Conservation (phyloP, 2,888 invertebrate species). For the Dinocampus coccinellae region DNA sequence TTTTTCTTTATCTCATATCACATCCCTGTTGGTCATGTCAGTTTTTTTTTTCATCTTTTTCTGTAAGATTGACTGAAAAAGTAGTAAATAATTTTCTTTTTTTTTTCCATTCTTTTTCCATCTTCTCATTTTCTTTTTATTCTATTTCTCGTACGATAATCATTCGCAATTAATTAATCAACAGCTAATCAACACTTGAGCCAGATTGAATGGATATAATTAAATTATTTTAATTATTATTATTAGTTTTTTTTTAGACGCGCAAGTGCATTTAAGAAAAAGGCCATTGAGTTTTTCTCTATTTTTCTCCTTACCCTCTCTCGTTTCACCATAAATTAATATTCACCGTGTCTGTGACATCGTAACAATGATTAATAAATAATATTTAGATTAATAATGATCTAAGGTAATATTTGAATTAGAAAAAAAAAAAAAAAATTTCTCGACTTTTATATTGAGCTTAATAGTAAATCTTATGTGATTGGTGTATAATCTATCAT, state of each 20-base stretch:
- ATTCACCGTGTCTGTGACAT: not conserved
- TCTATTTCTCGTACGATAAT: not conserved
- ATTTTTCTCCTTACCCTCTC: no score
- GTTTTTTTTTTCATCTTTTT: not conserved
- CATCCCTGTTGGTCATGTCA: not conserved
- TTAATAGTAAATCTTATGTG: not conserved
- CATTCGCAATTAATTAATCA: slow-evolving; percentile 2
- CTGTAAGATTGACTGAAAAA: not conserved
- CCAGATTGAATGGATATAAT: not conserved
- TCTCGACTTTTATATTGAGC: not conserved
- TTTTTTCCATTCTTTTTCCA: not conserved
- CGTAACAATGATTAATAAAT: not conserved
- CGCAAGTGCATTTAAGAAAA: not conserved
- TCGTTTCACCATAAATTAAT: not conserved
- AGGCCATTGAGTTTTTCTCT: not conserved
- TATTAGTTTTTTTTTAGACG: not conserved
- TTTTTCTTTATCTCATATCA: no score
- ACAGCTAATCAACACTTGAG: slow-evolving; percentile 8
- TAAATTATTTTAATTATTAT: no score
- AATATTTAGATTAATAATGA: not conserved
- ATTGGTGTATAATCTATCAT: not conserved
- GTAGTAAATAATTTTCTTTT: not conserved
- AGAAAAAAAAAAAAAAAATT: no score
- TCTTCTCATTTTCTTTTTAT: not conserved
- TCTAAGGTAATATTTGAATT: not conserved